Conservation (phyloP, 2,888 invertebrate species). For the Tipula unca region DNA sequence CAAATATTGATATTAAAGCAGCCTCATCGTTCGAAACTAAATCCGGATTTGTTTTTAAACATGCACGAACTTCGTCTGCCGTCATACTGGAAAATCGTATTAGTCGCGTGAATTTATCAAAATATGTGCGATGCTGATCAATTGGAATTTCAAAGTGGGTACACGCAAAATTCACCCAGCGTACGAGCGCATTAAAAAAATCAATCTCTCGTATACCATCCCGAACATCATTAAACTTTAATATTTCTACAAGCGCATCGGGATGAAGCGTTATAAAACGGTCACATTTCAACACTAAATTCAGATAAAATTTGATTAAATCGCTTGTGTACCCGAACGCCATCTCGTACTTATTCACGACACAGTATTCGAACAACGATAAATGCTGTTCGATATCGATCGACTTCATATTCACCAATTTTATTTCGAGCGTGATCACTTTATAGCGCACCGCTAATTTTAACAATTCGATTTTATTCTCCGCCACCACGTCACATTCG, state of each 20-base stretch:
- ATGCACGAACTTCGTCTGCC: background rate
- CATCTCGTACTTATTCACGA: background rate
- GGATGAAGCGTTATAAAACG: background rate
- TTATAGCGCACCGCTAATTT: background rate
- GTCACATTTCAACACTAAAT: background rate
- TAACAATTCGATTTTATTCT: background rate
- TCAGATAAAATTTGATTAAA: background rate
- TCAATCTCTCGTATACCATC: background rate
- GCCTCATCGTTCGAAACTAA: background rate
- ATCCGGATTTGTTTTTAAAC: background rate
- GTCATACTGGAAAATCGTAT: background rate
- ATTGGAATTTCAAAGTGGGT: background rate
- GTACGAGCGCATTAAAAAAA: background rate
- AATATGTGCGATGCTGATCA: background rate
- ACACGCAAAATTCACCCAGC: background rate
- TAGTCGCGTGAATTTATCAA: background rate
- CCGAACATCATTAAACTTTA: background rate
- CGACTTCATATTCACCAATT: background rate
- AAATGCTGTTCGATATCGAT: background rate
- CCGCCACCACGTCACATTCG: background rate
- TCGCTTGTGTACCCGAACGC: background rate
- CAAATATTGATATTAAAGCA: background rate
- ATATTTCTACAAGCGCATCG: background rate
- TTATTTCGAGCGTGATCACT: background rate
- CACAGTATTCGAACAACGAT: background rate